Base-by-base conservation (phyloP, 2,888 invertebrate genomes). In the Dynastes grantii region DNA sequence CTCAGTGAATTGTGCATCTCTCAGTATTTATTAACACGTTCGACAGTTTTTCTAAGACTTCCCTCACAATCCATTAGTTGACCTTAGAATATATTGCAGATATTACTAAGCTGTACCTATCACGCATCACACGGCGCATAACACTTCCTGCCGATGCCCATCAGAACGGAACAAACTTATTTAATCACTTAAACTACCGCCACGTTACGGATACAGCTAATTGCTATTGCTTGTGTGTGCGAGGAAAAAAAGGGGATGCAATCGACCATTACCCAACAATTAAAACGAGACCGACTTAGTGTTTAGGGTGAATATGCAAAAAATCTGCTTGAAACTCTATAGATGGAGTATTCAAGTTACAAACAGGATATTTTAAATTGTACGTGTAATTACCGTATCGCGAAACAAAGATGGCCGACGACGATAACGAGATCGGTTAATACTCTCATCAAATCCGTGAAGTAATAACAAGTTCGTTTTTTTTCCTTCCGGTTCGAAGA, bases 131-230 rank as follows among this genome's bases (percentile, higher is more conserved):
- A 29, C 32, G 27, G 45, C 22, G 45, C 40, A 16, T 67, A 67
- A 40, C 40, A 63, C 29, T 67, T 67, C 65, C 75, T 65, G 80
- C 78, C 70, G 77, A 63, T 45, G 45, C 45, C 68, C 80, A 81
- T 51, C 81, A 55, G 68, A 80, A 73, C 81, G 78, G 65, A 63
- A 80, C 81, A 76, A 81, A 81, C 78, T 76, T 71, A 77, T 81
- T 81, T 81, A 80, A 81, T 81, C 81, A 81, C 81, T 81, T 80
- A 80, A 37, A 37, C 79, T 80, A 76, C 76, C 79, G 80, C 79
- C 65, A 79, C 82, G 64, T 53, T 58, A 71, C 79, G 78, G 61
- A 80, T 71, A 79, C 67, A 49, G 68, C 70, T 81, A 82, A 82
- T 80, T 82, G 81, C 80, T 70, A 77, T 16, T 58, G 22, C 16